Percentiles rank a stretch among this genome's conserved stretches.
Conservation (phyloP, 2,797 vertebrate species). For the Pachyuromys duprasi region DNA sequence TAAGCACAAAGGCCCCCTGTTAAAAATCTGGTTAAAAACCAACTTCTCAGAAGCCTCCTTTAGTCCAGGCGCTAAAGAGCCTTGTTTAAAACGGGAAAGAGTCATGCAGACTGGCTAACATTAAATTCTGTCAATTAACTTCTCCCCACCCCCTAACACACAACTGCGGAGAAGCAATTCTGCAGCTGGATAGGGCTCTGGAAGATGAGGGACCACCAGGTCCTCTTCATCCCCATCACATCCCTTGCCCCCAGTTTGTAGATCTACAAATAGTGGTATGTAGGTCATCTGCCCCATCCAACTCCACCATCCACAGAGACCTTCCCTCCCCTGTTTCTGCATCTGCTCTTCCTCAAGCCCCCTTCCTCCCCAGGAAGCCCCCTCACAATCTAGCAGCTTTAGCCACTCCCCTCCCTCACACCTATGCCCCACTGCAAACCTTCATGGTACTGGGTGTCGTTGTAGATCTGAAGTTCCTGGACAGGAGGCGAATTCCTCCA, state of each 20-base stretch:
- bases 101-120: background rate
- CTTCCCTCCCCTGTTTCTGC: background rate
- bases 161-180: background rate
- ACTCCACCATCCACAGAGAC: background rate
- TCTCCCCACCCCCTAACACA: no score
- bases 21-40: background rate
- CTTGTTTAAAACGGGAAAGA: conserved; percentile 40
- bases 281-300: background rate
- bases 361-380: background rate
- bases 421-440: background rate
- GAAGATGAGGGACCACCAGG: background rate
- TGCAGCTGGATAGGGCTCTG: background rate
- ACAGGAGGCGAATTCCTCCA: background rate
- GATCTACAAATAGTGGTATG: background rate
- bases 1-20: conserved; percentile 12
- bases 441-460: background rate
- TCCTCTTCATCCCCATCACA: background rate
- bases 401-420: background rate
- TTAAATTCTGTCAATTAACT: background rate
- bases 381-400: background rate
- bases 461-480: background rate
- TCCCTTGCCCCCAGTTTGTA: background rate
- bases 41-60: background rate
- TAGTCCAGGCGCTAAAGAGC: background rate
- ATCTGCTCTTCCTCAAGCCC: background rate